A percentile compares a stretch with the other conserved stretches of the same genome.
phyloP scores from a whole-genome alignment of 2,797 vertebrate species.

The Crax fasciolata region DNA sequence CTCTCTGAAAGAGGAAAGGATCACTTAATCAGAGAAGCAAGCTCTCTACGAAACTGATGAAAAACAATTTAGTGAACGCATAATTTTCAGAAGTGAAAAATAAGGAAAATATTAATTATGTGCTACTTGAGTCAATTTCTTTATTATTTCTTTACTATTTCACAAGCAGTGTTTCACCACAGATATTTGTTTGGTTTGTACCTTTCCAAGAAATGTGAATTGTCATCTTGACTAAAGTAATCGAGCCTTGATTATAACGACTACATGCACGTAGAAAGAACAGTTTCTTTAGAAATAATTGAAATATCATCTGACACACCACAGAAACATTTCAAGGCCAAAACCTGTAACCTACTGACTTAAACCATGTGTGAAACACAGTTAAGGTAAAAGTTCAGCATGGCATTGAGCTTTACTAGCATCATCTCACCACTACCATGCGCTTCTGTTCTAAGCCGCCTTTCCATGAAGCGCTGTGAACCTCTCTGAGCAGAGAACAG shows the following conservation, averaged over 20 bases:
- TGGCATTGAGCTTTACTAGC: background rate
- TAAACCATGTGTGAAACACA: background rate
- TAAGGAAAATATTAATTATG: background rate
- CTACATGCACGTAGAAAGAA: background rate
- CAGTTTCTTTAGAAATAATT: background rate
- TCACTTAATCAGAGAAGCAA: background rate
- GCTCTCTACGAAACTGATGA: background rate
- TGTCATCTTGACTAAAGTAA: background rate
- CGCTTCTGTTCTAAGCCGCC: background rate
- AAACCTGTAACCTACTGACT: background rate
- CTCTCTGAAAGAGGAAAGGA: background rate
- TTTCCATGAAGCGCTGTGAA: background rate
- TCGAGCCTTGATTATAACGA: background rate
- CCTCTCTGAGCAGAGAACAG: background rate
- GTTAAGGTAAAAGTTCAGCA: background rate
- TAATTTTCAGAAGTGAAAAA: background rate
- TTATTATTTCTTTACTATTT: background rate
- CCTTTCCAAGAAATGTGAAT: background rate
- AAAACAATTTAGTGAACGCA: background rate
- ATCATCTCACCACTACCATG: background rate
- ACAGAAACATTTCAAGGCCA: background rate
- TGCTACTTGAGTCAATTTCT: background rate
- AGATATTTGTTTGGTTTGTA: background rate
- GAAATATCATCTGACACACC: background rate
- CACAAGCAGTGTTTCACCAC: background rate